Evolutionary conservation across 2,888 invertebrate genomes (phyloP).

Genomic region (Laothoe populi): DNA sequence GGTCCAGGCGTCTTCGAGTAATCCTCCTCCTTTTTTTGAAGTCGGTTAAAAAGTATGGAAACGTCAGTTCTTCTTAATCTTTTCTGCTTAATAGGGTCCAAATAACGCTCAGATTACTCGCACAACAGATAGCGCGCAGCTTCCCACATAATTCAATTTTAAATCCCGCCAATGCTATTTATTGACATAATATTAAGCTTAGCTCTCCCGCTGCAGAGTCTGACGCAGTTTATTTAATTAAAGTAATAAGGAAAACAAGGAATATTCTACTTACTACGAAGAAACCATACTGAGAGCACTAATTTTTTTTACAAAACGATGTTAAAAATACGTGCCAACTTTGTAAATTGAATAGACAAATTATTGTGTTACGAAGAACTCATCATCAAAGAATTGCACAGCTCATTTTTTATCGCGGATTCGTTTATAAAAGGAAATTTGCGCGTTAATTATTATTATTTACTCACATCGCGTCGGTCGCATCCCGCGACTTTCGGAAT

Average conservation of each 20-base stretch:
- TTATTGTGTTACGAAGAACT: conserved; percentile 32
- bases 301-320: conserved; percentile 38
- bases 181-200: conserved; percentile 37
- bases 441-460: not conserved
- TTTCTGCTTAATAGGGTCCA: no score
- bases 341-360: conserved; percentile 29
- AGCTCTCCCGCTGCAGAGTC: conserved; percentile 12
- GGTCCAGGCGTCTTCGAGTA: no score
- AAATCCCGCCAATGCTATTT: conserved; percentile 29
- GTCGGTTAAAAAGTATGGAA: no score
- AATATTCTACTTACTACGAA: conserved; percentile 30
- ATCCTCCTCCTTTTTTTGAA: no score
- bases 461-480: no score
- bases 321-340: conserved; percentile 29
- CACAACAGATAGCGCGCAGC: conserved; percentile 31
- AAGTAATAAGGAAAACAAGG: conserved; percentile 40
- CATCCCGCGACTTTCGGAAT: no score
- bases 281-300: conserved; percentile 33
- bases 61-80: no score
- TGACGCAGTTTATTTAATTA: conserved; percentile 22
- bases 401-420: conserved; percentile 35
- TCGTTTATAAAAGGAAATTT: conserved; percentile 23
- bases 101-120: conserved; percentile 55
- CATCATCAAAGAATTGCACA: conserved; percentile 39
- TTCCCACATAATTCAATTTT: conserved; percentile 44